Conservation (phyloP, 2,888 invertebrate genomes). For the Acleris literana region DNA sequence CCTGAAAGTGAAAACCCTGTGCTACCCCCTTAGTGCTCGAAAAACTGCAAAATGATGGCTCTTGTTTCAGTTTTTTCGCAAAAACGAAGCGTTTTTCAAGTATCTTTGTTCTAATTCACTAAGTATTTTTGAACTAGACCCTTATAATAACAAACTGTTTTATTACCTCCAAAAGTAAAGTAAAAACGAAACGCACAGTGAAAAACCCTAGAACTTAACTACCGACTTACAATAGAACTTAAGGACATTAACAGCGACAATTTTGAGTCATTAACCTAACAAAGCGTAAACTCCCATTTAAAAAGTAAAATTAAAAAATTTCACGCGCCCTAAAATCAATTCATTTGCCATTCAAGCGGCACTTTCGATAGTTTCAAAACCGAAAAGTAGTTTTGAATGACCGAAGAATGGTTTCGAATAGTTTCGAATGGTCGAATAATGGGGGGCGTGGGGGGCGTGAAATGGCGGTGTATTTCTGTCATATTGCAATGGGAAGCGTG, state of each 20-base stretch:
- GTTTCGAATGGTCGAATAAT: constrained; percentile 21
- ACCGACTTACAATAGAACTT: neutral
- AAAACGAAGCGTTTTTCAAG: too few relatives aligned
- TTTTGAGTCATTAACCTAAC: neutral
- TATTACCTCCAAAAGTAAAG: too few relatives aligned
- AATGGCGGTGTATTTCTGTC: constrained; percentile 58
- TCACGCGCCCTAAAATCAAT: constrained; percentile 24
- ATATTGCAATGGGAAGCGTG: constrained; percentile 63
- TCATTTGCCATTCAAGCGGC: constrained; percentile 21
- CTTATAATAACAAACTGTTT: too few relatives aligned
- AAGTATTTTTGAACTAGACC: too few relatives aligned
- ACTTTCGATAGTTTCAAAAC: constrained; percentile 43
- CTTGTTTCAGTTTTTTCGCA: too few relatives aligned
- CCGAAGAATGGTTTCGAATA: constrained; percentile 25
- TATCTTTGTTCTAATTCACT: too few relatives aligned
- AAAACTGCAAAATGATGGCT: too few relatives aligned
- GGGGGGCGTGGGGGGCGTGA: constrained; percentile 56
- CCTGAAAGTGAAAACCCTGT: too few relatives aligned
- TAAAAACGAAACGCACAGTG: neutral
- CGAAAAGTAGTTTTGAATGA: constrained; percentile 18
- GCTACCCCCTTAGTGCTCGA: too few relatives aligned
- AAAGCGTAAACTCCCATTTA: constrained; percentile 10
- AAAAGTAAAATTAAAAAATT: constrained; percentile 28
- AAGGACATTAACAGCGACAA: neutral
- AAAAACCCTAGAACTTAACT: neutral